phyloP scores from a whole-genome alignment of 2,113 vertebrate species.

The Oxyura jamaicensis region DNA sequence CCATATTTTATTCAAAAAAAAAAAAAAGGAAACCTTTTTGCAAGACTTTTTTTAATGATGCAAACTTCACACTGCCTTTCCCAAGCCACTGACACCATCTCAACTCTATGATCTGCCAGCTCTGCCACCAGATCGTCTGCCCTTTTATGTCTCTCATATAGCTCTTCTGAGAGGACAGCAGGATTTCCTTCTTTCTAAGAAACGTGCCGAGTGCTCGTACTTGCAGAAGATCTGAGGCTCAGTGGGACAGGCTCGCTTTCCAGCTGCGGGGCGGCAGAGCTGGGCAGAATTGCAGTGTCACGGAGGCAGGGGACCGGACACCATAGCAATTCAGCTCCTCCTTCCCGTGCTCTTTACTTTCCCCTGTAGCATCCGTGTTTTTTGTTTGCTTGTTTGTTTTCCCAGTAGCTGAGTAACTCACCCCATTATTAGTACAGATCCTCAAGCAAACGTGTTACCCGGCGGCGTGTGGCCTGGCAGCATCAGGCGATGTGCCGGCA shows the following conservation, averaged over 20 bases:
- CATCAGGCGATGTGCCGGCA: no score
- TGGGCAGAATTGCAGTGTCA: not conserved
- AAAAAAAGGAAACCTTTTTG: no score
- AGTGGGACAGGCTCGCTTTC: not conserved
- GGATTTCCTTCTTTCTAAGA: not conserved
- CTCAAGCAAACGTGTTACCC: no score
- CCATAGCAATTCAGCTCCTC: not conserved
- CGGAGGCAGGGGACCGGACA: not conserved
- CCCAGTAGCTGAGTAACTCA: no score
- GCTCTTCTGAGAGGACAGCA: not conserved
- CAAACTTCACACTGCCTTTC: not conserved
- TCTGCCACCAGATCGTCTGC: not conserved
- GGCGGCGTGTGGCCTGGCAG: no score
- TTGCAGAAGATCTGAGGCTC: not conserved
- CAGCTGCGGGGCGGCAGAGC: fast-evolving
- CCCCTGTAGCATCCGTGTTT: not conserved
- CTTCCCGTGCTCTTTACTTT: not conserved
- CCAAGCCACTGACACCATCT: not conserved
- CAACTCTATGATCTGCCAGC: not conserved
- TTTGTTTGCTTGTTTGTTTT: not conserved
- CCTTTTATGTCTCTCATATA: not conserved
- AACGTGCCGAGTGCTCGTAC: not conserved
- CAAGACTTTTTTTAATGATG: not conserved
- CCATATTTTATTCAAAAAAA: not conserved
- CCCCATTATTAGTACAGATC: no score